Evolutionary conservation across 2,113 vertebrate species (phyloP).

Genomic region (Saguinus imperator): DNA sequence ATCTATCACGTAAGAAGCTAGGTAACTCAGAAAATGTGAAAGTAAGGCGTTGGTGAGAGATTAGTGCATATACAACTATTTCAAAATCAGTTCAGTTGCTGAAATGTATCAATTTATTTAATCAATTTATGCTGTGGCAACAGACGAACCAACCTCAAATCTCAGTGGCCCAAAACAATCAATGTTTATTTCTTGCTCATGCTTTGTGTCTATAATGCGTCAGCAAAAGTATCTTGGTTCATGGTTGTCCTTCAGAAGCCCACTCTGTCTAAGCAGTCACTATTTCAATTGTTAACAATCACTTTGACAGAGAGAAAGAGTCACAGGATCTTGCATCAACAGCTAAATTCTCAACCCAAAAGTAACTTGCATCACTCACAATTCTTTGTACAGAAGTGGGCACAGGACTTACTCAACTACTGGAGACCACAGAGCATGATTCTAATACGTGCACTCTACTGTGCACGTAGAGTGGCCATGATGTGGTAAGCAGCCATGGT

Average conservation of each 20-base stretch:
- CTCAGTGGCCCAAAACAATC: neutral
- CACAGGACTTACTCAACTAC: neutral
- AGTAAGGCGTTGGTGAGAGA: neutral
- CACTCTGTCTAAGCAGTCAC: neutral
- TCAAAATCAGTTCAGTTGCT: neutral
- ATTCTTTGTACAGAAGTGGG: neutral
- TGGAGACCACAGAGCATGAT: neutral
- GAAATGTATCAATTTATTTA: neutral
- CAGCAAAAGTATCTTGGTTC: neutral
- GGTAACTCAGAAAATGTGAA: neutral
- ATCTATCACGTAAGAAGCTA: neutral
- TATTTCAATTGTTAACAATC: neutral
- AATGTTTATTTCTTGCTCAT: neutral
- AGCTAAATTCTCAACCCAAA: neutral
- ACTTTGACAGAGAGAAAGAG: neutral
- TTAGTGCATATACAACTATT: neutral
- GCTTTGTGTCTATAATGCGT: neutral
- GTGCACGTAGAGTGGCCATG: neutral
- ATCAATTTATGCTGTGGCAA: neutral
- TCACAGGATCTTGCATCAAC: neutral
- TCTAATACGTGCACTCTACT: neutral
- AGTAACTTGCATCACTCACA: neutral
- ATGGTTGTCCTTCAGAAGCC: neutral
- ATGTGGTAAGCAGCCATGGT: neutral
- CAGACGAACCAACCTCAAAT: neutral